phyloP scores from a whole-genome alignment of 2,113 vertebrate genomes.

The Anhinga anhinga region DNA sequence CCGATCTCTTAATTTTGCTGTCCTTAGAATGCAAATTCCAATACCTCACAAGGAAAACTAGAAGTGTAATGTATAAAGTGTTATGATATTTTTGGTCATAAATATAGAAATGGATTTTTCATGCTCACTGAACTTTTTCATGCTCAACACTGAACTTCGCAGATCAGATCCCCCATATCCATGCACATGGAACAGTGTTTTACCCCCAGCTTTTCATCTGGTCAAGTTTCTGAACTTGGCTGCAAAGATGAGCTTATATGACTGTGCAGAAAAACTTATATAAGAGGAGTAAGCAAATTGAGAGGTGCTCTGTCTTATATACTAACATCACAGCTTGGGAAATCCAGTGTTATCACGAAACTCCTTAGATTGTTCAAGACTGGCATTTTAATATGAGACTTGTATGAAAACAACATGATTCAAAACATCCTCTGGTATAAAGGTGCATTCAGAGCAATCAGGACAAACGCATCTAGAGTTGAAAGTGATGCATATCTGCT shows the following conservation, averaged over 20 bases:
- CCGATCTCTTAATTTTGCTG: not conserved
- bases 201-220: not conserved
- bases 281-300: not conserved
- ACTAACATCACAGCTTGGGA: not conserved
- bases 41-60: not conserved
- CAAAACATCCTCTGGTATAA: not conserved
- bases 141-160: not conserved
- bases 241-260: not conserved
- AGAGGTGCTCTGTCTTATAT: not conserved
- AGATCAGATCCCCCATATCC: not conserved
- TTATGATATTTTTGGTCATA: not conserved
- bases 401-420: not conserved
- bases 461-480: not conserved
- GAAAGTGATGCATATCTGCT: not conserved
- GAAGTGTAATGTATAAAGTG: not conserved
- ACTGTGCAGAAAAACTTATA: not conserved
- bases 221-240: not conserved
- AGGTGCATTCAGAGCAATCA: not conserved
- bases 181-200: not conserved
- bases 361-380: not conserved
- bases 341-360: not conserved
- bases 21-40: not conserved
- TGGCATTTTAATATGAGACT: not conserved
- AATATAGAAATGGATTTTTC: not conserved
- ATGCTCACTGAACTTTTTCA: not conserved